Percentiles rank a stretch among this genome's conserved stretches.
Evolutionary conservation across 2,113 vertebrate genomes (phyloP).

Genomic region (Hucho hucho): DNA sequence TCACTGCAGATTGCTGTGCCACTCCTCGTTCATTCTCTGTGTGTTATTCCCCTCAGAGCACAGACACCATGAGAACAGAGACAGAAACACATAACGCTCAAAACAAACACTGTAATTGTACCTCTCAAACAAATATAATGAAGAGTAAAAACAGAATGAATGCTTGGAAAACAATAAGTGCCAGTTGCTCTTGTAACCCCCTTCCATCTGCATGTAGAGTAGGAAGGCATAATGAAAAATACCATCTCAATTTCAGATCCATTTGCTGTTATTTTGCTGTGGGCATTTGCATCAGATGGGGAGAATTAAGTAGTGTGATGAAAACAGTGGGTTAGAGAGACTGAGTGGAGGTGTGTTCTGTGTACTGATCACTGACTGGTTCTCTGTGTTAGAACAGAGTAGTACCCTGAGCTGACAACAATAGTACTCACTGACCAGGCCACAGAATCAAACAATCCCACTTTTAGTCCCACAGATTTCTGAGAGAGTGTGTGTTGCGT

Average conservation of each 20-base stretch:
- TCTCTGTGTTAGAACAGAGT: too few species aligned
- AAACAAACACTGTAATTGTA: constrained; percentile 10
- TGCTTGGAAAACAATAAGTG: constrained; percentile 55
- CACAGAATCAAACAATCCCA: too few species aligned
- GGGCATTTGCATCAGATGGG: constrained; percentile 20
- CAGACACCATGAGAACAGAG: background rate
- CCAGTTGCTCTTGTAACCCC: constrained; percentile 51
- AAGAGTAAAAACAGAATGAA: constrained; percentile 27
- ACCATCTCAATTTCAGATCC: constrained; percentile 60
- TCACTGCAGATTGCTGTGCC: constrained; percentile 63
- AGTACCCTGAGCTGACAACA: too few species aligned
- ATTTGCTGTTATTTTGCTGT: constrained; percentile 47
- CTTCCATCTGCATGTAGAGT: constrained; percentile 33
- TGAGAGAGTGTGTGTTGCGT: too few species aligned
- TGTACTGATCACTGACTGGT: too few species aligned
- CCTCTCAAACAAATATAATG: constrained; percentile 59
- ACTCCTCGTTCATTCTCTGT: constrained; percentile 61
- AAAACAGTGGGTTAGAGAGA: constrained; percentile 15
- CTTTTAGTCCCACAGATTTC: too few species aligned
- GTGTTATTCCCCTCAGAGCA: background rate
- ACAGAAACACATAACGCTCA: constrained; percentile 1
- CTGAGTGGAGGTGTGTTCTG: background rate
- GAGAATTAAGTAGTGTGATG: constrained; percentile 25
- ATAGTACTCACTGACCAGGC: too few species aligned
- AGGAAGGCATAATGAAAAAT: constrained; percentile 56